Evolutionary conservation across 2,797 vertebrate genomes (phyloP).

Genomic region (Micrastur ruficollis): DNA sequence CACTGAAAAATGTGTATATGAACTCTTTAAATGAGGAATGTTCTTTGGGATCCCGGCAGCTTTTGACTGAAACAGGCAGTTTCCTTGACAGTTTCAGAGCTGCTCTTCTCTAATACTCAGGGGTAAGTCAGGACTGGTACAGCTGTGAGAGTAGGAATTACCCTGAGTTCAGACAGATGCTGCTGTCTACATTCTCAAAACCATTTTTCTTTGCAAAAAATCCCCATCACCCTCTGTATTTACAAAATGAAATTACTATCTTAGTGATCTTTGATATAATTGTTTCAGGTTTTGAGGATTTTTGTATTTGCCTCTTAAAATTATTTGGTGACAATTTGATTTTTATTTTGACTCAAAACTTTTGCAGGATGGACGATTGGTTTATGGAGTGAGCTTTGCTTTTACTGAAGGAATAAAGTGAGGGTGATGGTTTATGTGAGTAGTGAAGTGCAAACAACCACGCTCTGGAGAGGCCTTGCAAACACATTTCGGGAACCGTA

Average conservation of each 20-base stretch:
- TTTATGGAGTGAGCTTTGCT: neutral
- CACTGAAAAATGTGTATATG: neutral
- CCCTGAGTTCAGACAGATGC: neutral
- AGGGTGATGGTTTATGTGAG: neutral
- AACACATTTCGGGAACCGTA: neutral
- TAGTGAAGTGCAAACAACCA: neutral
- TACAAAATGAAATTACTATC: neutral
- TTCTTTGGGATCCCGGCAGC: neutral
- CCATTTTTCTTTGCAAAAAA: neutral
- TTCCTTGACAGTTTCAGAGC: neutral
- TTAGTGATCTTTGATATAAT: neutral
- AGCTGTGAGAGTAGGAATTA: neutral
- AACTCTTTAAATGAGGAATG: neutral
- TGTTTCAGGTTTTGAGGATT: neutral
- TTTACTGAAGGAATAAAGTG: neutral
- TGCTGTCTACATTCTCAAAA: neutral
- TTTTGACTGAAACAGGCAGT: neutral
- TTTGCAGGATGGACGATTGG: neutral
- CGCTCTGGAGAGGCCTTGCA: neutral
- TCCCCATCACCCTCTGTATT: rapidly evolving
- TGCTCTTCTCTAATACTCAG: neutral
- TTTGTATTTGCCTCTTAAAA: neutral
- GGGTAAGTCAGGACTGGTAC: neutral
- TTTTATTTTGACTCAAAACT: neutral
- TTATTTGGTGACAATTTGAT: neutral